A percentile compares a stretch with the other conserved stretches of the same genome.
These are phyloP conservation scores for Pterostichus niger DNA, from an alignment of 2,888 invertebrate species.

Conservation along the genomic window DNA sequence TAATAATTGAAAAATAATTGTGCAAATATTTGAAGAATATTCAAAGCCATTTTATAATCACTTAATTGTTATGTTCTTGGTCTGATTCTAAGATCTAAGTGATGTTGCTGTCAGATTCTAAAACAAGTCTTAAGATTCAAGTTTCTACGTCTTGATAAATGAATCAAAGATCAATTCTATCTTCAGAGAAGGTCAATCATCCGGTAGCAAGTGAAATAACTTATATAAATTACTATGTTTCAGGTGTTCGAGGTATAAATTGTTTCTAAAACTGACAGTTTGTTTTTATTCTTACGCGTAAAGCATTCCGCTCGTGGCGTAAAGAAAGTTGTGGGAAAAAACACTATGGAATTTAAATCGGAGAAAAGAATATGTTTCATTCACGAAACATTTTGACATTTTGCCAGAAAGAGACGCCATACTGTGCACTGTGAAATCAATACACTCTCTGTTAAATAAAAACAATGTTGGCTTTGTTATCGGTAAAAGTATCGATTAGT, in stretches of 20 bases:
- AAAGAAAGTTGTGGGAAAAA: slow-evolving; percentile 63
- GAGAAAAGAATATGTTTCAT: slow-evolving; percentile 58
- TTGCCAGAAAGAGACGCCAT: slow-evolving; percentile 19
- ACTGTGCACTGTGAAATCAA: slow-evolving; percentile 8
- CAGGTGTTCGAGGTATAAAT: neutral
- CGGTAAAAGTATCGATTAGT: slow-evolving; percentile 15
- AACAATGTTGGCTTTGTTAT: slow-evolving; percentile 10
- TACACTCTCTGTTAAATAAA: slow-evolving; percentile 12
- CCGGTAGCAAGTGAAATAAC: neutral
- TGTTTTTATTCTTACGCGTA: slow-evolving; percentile 36
- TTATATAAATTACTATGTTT: neutral
- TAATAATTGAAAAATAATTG: too few relatives aligned
- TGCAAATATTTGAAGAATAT: too few relatives aligned
- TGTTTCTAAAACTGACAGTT: slow-evolving; percentile 1
- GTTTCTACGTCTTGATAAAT: slow-evolving; percentile 11
- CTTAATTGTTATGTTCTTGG: too few relatives aligned
- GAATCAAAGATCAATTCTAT: slow-evolving; percentile 3
- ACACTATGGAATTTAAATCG: slow-evolving; percentile 56
- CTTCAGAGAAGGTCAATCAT: neutral
- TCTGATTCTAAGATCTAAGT: too few relatives aligned
- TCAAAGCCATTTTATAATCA: too few relatives aligned
- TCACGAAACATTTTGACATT: slow-evolving; percentile 62
- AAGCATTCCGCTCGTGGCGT: slow-evolving; percentile 43
- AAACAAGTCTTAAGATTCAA: neutral
- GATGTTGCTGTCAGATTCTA: neutral